Conservation (phyloP, 1,140 invertebrate species). For the Zaprionus africanus region DNA sequence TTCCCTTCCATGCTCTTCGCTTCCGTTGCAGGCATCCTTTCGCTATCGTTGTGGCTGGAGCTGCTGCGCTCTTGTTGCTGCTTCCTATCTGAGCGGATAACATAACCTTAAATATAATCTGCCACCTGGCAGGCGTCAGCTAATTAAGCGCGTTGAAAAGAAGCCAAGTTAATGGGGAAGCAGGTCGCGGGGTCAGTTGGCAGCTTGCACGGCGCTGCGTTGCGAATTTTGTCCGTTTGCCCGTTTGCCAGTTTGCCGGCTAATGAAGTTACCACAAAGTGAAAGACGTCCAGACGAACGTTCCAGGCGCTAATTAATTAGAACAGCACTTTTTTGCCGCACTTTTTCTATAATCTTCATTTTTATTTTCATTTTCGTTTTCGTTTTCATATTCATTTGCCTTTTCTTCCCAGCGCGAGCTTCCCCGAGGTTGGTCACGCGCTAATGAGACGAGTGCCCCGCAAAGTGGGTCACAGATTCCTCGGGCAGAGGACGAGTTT, state of each 20-base stretch:
- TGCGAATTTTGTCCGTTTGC: conserved; percentile 7
- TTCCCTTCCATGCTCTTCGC: neutral
- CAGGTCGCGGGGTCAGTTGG: conserved; percentile 27
- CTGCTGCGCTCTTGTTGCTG: conserved; percentile 11
- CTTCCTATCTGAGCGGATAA: conserved; percentile 28
- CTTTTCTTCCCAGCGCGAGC: conserved; percentile 15
- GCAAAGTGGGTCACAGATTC: conserved; percentile 13
- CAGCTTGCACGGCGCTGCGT: neutral
- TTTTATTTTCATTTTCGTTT: conserved; percentile 14
- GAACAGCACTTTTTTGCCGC: conserved; percentile 25
- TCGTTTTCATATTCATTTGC: conserved; percentile 22
- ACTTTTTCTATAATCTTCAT: conserved; percentile 10
- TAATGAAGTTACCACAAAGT: conserved; percentile 60
- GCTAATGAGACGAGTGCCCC: conserved; percentile 31
- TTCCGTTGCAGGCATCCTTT: neutral
- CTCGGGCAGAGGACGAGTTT: neutral
- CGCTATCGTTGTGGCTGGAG: neutral
- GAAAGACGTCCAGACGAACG: conserved; percentile 52
- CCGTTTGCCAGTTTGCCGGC: conserved; percentile 6
- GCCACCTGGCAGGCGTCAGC: conserved; percentile 37
- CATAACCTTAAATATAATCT: conserved; percentile 49
- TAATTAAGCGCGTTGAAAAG: conserved; percentile 61
- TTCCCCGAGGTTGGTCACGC: conserved; percentile 25
- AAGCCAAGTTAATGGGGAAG: conserved; percentile 24
- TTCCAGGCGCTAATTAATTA: conserved; percentile 55